These are phyloP conservation scores for Hyles euphorbiae DNA, from an alignment of 1,140 invertebrate genomes.

Conservation along the genomic window DNA sequence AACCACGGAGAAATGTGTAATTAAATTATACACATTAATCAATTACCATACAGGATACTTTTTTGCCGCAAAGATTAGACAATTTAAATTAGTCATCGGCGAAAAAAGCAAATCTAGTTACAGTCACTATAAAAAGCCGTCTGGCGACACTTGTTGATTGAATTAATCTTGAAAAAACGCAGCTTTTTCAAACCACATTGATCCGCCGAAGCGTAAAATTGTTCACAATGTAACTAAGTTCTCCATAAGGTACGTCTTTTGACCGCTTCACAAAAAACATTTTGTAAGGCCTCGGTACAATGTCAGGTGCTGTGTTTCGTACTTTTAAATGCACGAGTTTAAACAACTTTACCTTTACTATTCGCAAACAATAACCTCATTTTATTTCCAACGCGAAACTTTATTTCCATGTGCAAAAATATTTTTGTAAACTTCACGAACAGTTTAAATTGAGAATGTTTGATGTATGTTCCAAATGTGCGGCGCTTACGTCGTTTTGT, in stretches of 20 bases:
- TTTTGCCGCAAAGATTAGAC: no score
- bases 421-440: conserved; percentile 4
- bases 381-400: not conserved
- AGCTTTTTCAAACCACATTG: not conserved
- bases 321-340: conserved; percentile 1
- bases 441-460: not conserved
- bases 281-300: conserved; percentile 9
- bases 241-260: conserved; percentile 11
- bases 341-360: conserved; percentile 3
- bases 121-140: no score
- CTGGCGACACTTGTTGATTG: no score
- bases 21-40: no score
- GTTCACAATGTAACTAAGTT: conserved; percentile 6
- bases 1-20: no score
- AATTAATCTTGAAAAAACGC: no score
- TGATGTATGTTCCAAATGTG: not conserved
- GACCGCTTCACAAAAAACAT: conserved; percentile 11
- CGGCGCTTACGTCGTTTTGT: conserved; percentile 15
- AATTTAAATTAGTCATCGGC: no score
- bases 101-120: no score
- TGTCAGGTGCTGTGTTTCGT: conserved; percentile 15
- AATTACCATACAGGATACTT: no score
- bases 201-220: conserved; percentile 18
- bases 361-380: not conserved
- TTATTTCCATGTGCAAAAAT: not conserved